Evolutionary conservation across 2,888 invertebrate species (phyloP), one percentile per base, ranked within the genome.

Genomic region (Phymatocera aterrima): DNA sequence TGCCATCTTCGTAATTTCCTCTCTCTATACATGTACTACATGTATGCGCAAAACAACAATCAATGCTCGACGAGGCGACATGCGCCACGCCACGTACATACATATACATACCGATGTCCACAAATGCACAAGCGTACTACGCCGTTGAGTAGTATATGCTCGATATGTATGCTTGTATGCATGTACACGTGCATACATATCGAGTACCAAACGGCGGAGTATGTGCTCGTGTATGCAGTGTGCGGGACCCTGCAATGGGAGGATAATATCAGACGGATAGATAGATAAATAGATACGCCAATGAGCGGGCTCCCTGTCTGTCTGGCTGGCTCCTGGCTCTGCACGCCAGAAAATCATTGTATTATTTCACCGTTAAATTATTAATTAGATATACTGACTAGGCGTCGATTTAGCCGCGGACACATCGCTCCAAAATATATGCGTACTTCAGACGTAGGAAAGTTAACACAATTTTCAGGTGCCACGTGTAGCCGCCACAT

Each of bases 291-390:
- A 60, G 68, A 28, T 34, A 60, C 64, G 60, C 72, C 78, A 74
- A 28, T 72, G 51, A 65, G 68, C 72, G 43, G 21, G 60, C 64
- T 68, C 65, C 72, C 77, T 37, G 34, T 51, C 46, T 51, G 70
- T 61, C 61, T 48, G 72, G 77, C 70, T 84, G 89, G 89, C 4
- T 40, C 8, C 40, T 89, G 84, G n/a, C 51, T 43, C 43, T 12
- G 87, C 90, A 90, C 90, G 90, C 89, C 85, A 90, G 85, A 84
- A 87, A 88, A 88, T 89, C 89, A 90, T 90, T 90, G 89, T 89
- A 90, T 89, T 90, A 90, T 90, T 89, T 60, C 28, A 51, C 51
- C 12, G 51, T 51, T 51, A 18, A 51, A 51, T 51, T 51, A 51
- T 18, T 15, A 90, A 89, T 87, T 86, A 84, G 85, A 85, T 85